Evolutionary conservation across 2,113 vertebrate species (phyloP), one percentile per base, ranked within the genome.

Genomic region (Tauraco erythrolophus): DNA sequence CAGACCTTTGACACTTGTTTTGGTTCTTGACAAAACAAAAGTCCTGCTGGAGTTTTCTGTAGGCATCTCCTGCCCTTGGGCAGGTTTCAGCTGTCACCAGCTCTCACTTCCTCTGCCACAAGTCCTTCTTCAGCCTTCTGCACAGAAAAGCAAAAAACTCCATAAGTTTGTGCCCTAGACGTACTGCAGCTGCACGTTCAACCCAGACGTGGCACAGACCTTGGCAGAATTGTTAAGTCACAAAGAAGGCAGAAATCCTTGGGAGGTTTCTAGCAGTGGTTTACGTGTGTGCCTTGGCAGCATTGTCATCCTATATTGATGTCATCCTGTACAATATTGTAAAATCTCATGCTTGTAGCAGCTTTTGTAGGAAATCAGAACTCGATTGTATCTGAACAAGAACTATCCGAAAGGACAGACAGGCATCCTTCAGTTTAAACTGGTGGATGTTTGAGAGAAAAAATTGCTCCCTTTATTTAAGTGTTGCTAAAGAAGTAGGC

Each of bases 131-230:
- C 43, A 68, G 45, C 46, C 33, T 68, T 75, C 53, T 53, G 11
- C 61, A 28, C 22, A 3, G 22, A 45, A 33, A 50, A 60, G 45
- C 31, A 7, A 53, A 14, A 35, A 77, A 41, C 35, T 68, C 45
- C 6, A 1, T 17, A 27, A 19, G 31, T 71, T 25, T 0, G 5
- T 37, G 39, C 61, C 35, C 31, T 31, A 62, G 48, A 41, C 1
- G 1, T 75, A 5, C 54, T 12, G 39, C 2, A 3, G 28, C 57
- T 61, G 30, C 1, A 0, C 17, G 3, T 50, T 33, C 31, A 45
- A 4, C n/a, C 17, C 19, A 5, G 19, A 3, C 1, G 7, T 45
- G 51, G 37, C 19, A 39, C 57, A n/a, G 77, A 39, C 16, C 8
- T 7, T 57, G 62, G 18, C 25, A 60, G 72, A 46, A 18, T 11